Percentiles rank a stretch among this genome's conserved stretches.
Conservation (phyloP, 2,888 invertebrate species). For the Celastrina argiolus region DNA sequence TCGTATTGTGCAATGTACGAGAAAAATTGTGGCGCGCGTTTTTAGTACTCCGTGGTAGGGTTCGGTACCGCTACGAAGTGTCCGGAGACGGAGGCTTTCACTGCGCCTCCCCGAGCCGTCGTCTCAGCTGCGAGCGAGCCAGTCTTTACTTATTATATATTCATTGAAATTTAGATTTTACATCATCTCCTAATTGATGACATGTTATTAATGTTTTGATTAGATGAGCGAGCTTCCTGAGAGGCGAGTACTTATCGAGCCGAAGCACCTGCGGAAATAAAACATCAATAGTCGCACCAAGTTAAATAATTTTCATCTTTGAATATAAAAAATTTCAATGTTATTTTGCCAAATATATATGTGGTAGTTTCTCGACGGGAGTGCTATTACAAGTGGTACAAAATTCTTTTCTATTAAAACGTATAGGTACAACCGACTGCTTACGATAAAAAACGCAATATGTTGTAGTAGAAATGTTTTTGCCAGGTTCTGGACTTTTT, state of each 20-base stretch:
- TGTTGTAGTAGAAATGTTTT: neutral
- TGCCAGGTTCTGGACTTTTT: neutral
- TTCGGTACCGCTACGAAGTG: constrained; percentile 59
- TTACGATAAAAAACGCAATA: neutral
- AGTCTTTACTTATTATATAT: constrained; percentile 26
- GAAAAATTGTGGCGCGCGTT: constrained; percentile 74
- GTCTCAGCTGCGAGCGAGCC: constrained; percentile 34
- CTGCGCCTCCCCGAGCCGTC: constrained; percentile 57
- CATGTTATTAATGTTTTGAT: constrained; percentile 8
- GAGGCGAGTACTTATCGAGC: neutral
- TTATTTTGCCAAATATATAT: too few species aligned
- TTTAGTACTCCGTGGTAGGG: constrained; percentile 62
- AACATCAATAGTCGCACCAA: neutral
- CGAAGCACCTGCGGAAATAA: neutral
- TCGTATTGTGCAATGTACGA: constrained; percentile 76
- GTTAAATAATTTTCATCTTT: too few species aligned
- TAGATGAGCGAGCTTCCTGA: neutral
- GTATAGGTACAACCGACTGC: neutral
- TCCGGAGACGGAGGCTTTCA: constrained; percentile 47
- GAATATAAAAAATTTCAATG: too few species aligned
- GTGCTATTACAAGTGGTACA: too few species aligned
- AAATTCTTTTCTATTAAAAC: too few species aligned
- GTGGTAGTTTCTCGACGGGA: too few species aligned
- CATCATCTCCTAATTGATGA: constrained; percentile 11
- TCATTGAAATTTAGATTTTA: constrained; percentile 18